phyloP scores from a whole-genome alignment of 2,113 vertebrate species.

The Ariopsis seemanni region DNA sequence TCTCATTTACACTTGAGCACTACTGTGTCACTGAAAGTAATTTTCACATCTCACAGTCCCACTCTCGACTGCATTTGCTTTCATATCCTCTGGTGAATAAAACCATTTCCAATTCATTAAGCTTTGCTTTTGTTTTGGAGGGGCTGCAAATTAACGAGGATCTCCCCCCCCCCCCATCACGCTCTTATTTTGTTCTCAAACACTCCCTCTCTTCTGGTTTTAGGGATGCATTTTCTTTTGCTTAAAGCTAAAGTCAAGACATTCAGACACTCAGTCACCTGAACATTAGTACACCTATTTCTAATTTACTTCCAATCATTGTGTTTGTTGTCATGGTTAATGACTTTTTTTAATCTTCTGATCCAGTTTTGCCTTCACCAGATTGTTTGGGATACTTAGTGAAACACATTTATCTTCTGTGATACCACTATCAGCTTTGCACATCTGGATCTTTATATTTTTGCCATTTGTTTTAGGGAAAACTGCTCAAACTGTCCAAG shows the following conservation, averaged over 20 bases:
- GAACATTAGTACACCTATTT: neutral
- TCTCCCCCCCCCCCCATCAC: neutral
- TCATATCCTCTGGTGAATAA: slow-evolving; percentile 60
- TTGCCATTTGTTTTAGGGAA: neutral
- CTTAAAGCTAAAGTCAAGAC: neutral
- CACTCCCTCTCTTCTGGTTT: neutral
- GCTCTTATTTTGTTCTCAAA: neutral
- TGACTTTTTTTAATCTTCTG: neutral
- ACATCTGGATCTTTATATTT: neutral
- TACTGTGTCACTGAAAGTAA: slow-evolving; percentile 42
- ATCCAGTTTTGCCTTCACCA: neutral
- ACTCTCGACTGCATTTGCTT: slow-evolving; percentile 50
- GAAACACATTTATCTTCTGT: neutral
- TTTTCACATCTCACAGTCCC: slow-evolving; percentile 39
- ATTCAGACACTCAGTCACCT: neutral
- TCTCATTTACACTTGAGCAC: slow-evolving; percentile 58
- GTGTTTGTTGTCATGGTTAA: neutral
- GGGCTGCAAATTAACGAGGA: slow-evolving; percentile 64
- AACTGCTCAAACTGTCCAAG: neutral
- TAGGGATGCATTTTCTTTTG: neutral
- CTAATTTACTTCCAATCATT: neutral
- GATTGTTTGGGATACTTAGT: no score
- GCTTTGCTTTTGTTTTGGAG: slow-evolving; percentile 61
- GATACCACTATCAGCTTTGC: neutral
- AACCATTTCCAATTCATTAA: slow-evolving; percentile 71